Evolutionary conservation across 2,888 invertebrate species (phyloP).

Genomic region (Chymomyza caudatula): DNA sequence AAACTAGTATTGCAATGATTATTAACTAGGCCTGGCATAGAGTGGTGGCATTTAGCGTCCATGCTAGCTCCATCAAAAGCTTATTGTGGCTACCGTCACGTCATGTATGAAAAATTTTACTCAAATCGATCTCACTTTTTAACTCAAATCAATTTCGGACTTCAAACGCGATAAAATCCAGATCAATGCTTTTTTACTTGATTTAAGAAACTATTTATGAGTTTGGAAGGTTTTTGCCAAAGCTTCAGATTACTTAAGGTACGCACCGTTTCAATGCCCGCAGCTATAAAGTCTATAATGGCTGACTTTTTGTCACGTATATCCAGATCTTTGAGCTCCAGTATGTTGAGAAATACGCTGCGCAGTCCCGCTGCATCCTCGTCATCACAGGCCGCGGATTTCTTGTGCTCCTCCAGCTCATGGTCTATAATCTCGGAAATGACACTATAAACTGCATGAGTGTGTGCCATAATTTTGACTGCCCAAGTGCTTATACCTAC

Average conservation of each 20-base stretch:
- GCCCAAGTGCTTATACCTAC: slow-evolving; percentile 79
- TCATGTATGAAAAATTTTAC: no score
- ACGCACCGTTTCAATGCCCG: slow-evolving; percentile 89
- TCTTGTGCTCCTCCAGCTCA: slow-evolving; percentile 80
- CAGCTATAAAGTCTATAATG: slow-evolving; percentile 91
- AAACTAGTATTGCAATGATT: no score
- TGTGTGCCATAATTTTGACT: background rate
- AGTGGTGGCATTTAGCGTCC: no score
- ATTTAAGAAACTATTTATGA: no score
- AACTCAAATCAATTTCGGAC: no score
- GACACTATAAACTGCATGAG: slow-evolving; percentile 79
- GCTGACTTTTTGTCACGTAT: slow-evolving; percentile 90
- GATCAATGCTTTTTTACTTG: no score
- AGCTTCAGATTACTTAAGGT: background rate
- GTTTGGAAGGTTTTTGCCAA: background rate
- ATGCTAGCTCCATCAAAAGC: no score
- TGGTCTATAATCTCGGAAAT: slow-evolving; percentile 88
- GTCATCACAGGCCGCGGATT: slow-evolving; percentile 79
- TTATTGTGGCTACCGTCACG: no score
- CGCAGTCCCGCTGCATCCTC: slow-evolving; percentile 81
- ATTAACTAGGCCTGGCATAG: no score
- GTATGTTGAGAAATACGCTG: slow-evolving; percentile 86
- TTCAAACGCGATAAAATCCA: no score
- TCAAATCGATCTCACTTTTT: no score
- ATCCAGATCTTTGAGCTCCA: slow-evolving; percentile 85